phyloP scores from a whole-genome alignment of 2,113 vertebrate species.

The Caranx melampygus region DNA sequence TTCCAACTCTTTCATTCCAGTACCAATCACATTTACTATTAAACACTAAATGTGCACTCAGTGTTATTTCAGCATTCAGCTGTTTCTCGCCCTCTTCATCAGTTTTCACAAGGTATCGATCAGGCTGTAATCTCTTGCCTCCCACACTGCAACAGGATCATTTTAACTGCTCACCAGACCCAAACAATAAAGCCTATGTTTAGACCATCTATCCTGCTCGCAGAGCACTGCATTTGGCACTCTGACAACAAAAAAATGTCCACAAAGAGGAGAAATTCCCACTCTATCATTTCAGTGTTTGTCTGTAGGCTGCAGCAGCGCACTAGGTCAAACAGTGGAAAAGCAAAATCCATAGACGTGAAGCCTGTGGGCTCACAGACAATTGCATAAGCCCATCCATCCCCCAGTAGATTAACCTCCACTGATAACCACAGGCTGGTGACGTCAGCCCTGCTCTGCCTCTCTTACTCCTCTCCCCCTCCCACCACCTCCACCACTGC shows the following conservation, averaged over 20 bases:
- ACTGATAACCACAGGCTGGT: conserved; percentile 74
- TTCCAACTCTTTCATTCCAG: conserved; percentile 1
- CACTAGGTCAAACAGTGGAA: conserved; percentile 69
- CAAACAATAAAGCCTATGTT: conserved; percentile 47
- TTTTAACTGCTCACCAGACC: conserved; percentile 44
- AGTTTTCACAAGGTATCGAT: conserved; percentile 50
- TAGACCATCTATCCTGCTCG: conserved; percentile 24
- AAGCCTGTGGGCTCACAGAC: conserved; percentile 74
- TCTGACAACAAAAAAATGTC: conserved; percentile 18
- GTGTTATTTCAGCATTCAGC: conserved; percentile 21
- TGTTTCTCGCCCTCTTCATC: conserved; percentile 33
- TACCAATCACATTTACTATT: conserved; percentile 24
- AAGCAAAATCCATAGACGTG: conserved; percentile 77
- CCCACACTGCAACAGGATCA: conserved; percentile 27
- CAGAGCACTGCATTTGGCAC: conserved; percentile 30
- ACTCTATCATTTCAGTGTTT: conserved; percentile 43
- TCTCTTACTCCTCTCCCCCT: conserved; percentile 37
- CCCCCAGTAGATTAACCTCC: conserved; percentile 80
- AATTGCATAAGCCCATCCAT: conserved; percentile 81
- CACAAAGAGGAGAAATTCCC: conserved; percentile 52
- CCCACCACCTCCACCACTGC: conserved; percentile 6
- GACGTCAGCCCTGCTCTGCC: conserved; percentile 75
- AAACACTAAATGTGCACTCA: conserved; percentile 25
- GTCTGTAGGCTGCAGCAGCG: conserved; percentile 58
- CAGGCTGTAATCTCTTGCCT: conserved; percentile 26